Conservation (phyloP, 2,113 vertebrate species). For the Pontoporia blainvillei region DNA sequence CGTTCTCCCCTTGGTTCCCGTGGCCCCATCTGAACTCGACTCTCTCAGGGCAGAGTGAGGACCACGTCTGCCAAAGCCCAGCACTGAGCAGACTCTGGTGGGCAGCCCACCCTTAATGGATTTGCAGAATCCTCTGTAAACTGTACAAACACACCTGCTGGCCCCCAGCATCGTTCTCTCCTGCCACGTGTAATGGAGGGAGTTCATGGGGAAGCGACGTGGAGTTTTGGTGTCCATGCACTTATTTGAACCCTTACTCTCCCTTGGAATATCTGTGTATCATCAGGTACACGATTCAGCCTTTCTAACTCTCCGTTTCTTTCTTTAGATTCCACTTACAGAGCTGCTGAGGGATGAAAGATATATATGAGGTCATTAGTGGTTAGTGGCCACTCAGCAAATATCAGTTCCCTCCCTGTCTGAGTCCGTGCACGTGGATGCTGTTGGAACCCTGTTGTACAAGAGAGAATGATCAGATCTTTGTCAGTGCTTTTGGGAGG, state of each 20-base stretch:
- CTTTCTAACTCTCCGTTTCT: neutral
- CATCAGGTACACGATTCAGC: no score
- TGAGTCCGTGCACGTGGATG: fast-evolving
- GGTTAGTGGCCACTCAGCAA: neutral
- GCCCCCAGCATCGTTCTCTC: neutral
- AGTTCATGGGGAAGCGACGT: fast-evolving
- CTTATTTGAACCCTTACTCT: fast-evolving
- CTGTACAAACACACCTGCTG: neutral
- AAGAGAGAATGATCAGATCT: no score
- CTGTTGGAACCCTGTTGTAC: fast-evolving
- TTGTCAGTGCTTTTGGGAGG: neutral
- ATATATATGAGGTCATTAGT: fast-evolving
- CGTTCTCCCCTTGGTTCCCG: fast-evolving
- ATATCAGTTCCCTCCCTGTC: fast-evolving
- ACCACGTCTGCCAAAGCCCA: neutral
- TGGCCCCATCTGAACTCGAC: neutral
- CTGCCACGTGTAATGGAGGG: fast-evolving
- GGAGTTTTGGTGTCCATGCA: neutral
- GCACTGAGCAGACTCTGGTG: fast-evolving
- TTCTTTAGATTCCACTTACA: neutral
- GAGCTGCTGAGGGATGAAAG: neutral
- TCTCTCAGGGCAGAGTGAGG: neutral
- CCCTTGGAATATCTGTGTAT: neutral
- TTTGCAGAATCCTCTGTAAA: fast-evolving
- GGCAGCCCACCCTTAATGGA: fast-evolving